Conservation (phyloP, 2,888 invertebrate species). For the Panzeria rudis region DNA sequence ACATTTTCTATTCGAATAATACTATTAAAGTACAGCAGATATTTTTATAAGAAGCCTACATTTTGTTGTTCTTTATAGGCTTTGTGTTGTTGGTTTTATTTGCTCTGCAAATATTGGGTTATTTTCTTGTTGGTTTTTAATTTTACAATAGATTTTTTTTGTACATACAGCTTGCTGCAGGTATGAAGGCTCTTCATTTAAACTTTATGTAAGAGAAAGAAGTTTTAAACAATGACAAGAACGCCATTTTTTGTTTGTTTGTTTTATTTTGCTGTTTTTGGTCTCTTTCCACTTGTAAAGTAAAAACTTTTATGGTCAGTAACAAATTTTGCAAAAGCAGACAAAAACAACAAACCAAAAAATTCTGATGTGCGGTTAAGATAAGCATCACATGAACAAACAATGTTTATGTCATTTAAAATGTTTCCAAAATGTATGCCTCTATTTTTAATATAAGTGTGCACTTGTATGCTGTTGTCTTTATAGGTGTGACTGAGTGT, state of each 20-base stretch:
- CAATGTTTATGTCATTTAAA: slow-evolving; percentile 66
- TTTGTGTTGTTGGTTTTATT: neutral
- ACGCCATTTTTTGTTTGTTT: slow-evolving; percentile 4
- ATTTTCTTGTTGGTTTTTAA: slow-evolving; percentile 35
- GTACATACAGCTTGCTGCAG: slow-evolving; percentile 59
- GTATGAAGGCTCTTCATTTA: slow-evolving; percentile 44
- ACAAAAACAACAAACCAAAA: slow-evolving; percentile 50
- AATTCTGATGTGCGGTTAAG: slow-evolving; percentile 71
- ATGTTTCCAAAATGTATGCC: slow-evolving; percentile 55
- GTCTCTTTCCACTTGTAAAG: slow-evolving; percentile 11
- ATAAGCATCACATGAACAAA: slow-evolving; percentile 68
- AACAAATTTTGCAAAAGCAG: neutral
- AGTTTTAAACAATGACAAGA: neutral
- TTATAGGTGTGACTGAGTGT: neutral
- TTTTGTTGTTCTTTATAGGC: neutral
- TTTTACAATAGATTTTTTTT: slow-evolving; percentile 1
- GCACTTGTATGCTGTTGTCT: neutral
- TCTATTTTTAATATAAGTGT: slow-evolving; percentile 18
- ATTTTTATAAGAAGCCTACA: neutral
- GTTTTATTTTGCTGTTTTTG: neutral
- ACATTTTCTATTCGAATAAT: neutral
- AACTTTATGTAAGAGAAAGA: slow-evolving; percentile 44
- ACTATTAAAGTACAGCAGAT: neutral
- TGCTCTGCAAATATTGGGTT: slow-evolving; percentile 40
- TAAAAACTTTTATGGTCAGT: slow-evolving; percentile 38